A percentile compares a stretch with the other conserved stretches of the same genome.
phyloP scores from a whole-genome alignment of 1,140 invertebrate species.

The Macrocentrus cingulum region DNA sequence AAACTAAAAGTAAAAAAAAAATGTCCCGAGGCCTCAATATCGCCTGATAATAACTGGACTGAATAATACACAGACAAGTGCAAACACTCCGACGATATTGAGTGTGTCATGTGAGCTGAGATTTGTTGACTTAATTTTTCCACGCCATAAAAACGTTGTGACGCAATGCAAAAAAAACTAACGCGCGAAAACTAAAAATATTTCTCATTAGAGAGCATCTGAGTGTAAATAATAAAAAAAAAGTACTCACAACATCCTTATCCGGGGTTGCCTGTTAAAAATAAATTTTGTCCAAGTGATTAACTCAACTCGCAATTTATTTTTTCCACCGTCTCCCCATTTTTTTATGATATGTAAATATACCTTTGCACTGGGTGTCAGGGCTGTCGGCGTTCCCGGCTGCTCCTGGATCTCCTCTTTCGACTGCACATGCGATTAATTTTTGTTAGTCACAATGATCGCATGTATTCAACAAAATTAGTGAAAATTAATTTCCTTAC shows the following conservation, averaged over 20 bases:
- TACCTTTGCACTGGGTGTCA: conserved; percentile 46
- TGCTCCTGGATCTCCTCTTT: conserved; percentile 48
- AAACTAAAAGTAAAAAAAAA: too few species aligned
- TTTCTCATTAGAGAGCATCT: not conserved
- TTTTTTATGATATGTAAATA: not conserved
- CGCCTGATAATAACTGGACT: too few species aligned
- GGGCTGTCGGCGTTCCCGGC: conserved; percentile 44
- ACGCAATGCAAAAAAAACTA: too few species aligned
- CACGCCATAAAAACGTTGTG: too few species aligned
- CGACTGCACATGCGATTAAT: conserved; percentile 35
- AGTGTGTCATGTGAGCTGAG: too few species aligned
- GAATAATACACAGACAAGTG: too few species aligned
- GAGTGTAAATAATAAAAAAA: conserved; percentile 20
- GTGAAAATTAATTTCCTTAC: conserved; percentile 28
- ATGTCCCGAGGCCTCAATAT: too few species aligned
- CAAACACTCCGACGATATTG: too few species aligned
- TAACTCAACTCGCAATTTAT: too few species aligned
- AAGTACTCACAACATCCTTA: conserved; percentile 42
- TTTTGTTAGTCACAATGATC: conserved; percentile 15
- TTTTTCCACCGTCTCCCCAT: not conserved
- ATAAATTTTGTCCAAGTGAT: too few species aligned
- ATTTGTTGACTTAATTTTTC: too few species aligned
- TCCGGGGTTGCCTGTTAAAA: conserved; percentile 32
- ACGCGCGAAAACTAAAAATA: too few species aligned
- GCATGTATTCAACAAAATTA: not conserved